A percentile compares a stretch with the other conserved stretches of the same genome.
Conservation (phyloP, 2,888 invertebrate genomes). For the Amblyjoppa proteus region DNA sequence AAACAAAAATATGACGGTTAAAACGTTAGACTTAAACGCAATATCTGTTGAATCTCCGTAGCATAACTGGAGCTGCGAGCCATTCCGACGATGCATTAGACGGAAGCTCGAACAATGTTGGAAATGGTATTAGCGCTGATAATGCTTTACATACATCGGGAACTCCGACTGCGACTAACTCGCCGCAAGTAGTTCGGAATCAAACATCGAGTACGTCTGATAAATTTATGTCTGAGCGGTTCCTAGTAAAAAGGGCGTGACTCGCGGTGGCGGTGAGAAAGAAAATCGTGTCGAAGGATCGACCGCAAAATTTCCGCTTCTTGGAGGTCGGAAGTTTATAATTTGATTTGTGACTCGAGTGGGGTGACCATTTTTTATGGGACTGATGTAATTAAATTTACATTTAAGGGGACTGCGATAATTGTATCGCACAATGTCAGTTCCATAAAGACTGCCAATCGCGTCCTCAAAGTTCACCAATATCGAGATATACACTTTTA, state of each 20-base stretch:
- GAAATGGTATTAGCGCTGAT: slow-evolving; percentile 71
- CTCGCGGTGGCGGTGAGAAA: neutral
- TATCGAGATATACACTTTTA: neutral
- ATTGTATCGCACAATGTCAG: neutral
- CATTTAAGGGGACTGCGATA: neutral
- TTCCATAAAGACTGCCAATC: neutral
- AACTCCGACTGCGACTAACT: slow-evolving; percentile 74
- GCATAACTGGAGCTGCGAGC: slow-evolving; percentile 75
- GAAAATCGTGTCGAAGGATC: neutral
- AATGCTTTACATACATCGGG: slow-evolving; percentile 71
- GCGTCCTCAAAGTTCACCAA: neutral
- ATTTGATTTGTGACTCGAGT: neutral
- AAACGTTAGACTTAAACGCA: slow-evolving; percentile 57
- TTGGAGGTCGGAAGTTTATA: neutral
- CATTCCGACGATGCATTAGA: slow-evolving; percentile 70
- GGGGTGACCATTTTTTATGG: neutral
- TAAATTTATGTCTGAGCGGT: neutral
- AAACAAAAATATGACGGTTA: slow-evolving; percentile 24
- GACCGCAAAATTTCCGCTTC: neutral
- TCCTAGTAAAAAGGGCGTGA: neutral
- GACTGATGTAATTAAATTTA: neutral
- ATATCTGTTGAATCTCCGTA: slow-evolving; percentile 72
- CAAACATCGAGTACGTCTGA: slow-evolving; percentile 75
- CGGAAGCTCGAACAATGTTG: slow-evolving; percentile 70
- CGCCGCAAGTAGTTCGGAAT: slow-evolving; percentile 73